phyloP scores from a whole-genome alignment of 2,797 vertebrate species.

The Pseudopleuronectes americanus region DNA sequence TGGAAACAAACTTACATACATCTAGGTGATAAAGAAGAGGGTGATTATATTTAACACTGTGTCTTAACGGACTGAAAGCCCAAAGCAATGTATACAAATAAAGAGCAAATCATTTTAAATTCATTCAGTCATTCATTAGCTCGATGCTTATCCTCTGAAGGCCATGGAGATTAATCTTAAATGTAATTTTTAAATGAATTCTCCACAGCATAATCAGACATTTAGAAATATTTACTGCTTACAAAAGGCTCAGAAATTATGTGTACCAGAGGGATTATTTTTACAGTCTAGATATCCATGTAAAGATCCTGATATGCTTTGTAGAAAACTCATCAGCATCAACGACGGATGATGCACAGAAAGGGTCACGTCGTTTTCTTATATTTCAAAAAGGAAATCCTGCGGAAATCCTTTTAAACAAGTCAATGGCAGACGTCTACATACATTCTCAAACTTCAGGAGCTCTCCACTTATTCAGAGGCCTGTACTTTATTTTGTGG shows the following conservation, averaged over 20 bases:
- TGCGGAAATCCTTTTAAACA: not conserved
- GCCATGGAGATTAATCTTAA: not conserved
- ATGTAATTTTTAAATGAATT: not conserved
- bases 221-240: too few species aligned
- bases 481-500: not conserved
- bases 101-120: not conserved
- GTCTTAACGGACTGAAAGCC: too few species aligned
- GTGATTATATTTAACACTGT: too few species aligned
- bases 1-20: too few species aligned
- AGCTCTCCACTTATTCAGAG: constrained; percentile 2
- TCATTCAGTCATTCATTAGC: not conserved
- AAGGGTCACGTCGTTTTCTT: not conserved
- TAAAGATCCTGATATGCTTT: too few species aligned
- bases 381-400: constrained; percentile 1
- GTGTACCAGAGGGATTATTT: not conserved
- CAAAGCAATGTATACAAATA: not conserved
- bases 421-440: not conserved
- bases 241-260: too few species aligned
- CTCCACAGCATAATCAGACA: not conserved
- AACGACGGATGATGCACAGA: not conserved
- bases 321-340: not conserved
- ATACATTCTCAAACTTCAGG: constrained; percentile 3
- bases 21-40: too few species aligned
- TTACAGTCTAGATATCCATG: not conserved
- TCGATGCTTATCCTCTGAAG: not conserved